Evolutionary conservation across 2,797 vertebrate genomes (phyloP), one percentile per base, ranked within the genome.

Genomic region (Rallus crepitans): DNA sequence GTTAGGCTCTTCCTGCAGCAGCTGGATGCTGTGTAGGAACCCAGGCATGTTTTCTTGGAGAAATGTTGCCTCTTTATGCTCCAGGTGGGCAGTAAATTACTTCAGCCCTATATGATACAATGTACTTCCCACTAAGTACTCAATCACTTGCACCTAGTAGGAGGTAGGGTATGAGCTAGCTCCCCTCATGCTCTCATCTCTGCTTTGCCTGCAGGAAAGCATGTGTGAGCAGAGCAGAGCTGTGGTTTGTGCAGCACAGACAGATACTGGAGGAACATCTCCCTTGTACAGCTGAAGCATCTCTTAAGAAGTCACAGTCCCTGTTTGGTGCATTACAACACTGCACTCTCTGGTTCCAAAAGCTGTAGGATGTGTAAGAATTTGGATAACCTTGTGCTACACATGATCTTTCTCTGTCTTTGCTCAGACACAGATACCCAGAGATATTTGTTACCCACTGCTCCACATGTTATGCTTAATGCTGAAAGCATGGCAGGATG

Each of bases 121-220:
- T 47, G 5, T 18, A 37, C 9, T 13, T 63, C 24, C 48, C 42
- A 47, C 14, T 16, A 52, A 15, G 21, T 14, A 47, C 19, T 61
- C n/a, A 33, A 1, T 31, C 0, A 1, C 21, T 48, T 55, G 30
- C 25, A 13, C 10, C 15, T 53, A 7, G 6, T 18, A 0, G 4
- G 53, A 73, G n/a, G 30, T 2, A 13, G 39, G 39, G 20, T 21
- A 24, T 13, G 33, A 84, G 17, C 7, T 45, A 3, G 12, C 4
- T 47, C 2, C 30, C 7, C 37, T 53, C 47, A 11, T 0, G 0
- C 37, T 9, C 35, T 25, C 0, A 0, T 50, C 52, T 48, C 52
- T 66, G 27, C 37, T 30, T 53, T 0, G 0, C 17, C 53, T 61
- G 19, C 40, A 70, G 52, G 52, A 18, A 15, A 42, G 31, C 7